Base-by-base conservation (phyloP, 2,113 vertebrate species). In the Pleuronectes platessa region DNA sequence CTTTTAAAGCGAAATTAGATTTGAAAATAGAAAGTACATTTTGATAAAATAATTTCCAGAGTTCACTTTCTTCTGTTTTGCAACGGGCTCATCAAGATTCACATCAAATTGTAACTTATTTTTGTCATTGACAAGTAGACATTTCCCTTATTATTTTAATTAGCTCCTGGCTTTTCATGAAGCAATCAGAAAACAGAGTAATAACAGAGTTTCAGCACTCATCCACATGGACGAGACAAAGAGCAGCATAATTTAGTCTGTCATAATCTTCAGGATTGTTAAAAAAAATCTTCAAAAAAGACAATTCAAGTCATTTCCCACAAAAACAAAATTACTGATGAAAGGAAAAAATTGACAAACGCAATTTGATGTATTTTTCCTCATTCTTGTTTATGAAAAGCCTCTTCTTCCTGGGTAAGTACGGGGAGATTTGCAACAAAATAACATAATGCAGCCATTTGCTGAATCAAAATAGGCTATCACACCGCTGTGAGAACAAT, bases 111-210 rank as follows among this genome's bases (percentile, higher is more conserved):
- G 60, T 14, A 42, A 74, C 31, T 79, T 23, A 11, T 60, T 76
- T 67, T 71, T 75, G 53, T 54, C 76, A 23, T 62, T 70, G 56
- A 62, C 37, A 62, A 78, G 26, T 60, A 65, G 5, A 17, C 67
- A 59, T 76, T 70, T 37, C 37, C 40, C 37, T 4, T 17, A 51
- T 20, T 5, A 63, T 62, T 51, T 17, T 5, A 18, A 54, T 9
- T 5, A 54, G 20, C 18, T 45, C 35, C 62, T 76, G 65, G 9
- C 86, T 86, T 83, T 86, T 79, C 61, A 82, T 73, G 49, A 74
- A 67, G 68, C n/a, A 73, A 85, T 27, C 2, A 40, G 2, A 82
- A 62, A 78, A 14, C 56, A 60, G 10, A 51, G 10, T n/a, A 5
- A 51, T 60, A 53, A 35, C n/a, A 17, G 62, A 83, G 51, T 60